These are phyloP conservation scores for Botia kubotai DNA, from an alignment of 2,797 vertebrate genomes.

Conservation along the genomic window DNA sequence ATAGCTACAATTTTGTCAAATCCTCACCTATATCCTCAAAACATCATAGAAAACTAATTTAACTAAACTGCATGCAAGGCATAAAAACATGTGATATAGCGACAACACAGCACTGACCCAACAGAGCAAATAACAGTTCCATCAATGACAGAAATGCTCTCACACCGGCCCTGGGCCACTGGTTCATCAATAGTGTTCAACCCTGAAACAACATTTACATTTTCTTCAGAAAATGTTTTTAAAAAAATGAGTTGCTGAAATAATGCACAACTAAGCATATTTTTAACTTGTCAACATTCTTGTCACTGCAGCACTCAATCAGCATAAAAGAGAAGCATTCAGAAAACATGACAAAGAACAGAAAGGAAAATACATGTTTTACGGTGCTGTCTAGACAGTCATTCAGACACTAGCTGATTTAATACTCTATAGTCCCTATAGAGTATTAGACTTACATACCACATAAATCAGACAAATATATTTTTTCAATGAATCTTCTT, in stretches of 20 bases:
- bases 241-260: neutral
- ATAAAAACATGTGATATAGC: too few species aligned
- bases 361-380: neutral
- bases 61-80: too few species aligned
- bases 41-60: too few species aligned
- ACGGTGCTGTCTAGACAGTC: neutral
- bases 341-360: neutral
- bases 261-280: neutral
- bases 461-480: constrained; percentile 10
- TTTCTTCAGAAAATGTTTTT: neutral
- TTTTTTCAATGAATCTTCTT: neutral
- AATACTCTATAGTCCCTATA: neutral
- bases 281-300: neutral
- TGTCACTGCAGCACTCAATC: neutral
- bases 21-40: too few species aligned
- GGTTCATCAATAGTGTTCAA: too few species aligned
- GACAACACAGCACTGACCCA: too few species aligned
- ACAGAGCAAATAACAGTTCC: too few species aligned
- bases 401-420: neutral
- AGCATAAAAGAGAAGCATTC: constrained; percentile 1
- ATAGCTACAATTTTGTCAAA: too few species aligned
- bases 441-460: neutral
- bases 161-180: too few species aligned
- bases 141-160: too few species aligned
- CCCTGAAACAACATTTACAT: neutral